Conservation (phyloP, 2,113 vertebrate species). For the Platysteira castanea region DNA sequence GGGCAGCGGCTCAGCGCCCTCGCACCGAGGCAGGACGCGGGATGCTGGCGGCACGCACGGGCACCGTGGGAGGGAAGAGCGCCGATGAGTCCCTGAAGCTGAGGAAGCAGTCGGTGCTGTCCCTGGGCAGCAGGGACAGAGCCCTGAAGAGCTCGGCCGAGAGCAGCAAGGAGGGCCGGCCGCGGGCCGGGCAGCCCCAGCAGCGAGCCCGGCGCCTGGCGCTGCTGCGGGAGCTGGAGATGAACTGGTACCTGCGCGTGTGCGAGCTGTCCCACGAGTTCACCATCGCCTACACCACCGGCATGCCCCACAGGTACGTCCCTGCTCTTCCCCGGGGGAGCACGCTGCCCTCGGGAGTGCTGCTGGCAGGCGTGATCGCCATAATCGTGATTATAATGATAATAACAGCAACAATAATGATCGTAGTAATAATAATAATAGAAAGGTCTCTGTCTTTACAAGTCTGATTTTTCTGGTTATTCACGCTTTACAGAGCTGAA, state of each 20-base stretch:
- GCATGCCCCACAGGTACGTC: constrained; percentile 91
- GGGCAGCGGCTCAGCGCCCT: constrained; percentile 12
- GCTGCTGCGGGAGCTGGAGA: constrained; percentile 86
- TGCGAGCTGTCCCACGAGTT: constrained; percentile 83
- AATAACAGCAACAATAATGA: not conserved
- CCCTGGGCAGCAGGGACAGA: constrained; percentile 67
- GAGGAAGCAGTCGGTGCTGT: constrained; percentile 80
- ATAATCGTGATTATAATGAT: fast-evolving
- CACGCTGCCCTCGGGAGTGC: fast-evolving
- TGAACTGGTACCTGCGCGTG: constrained; percentile 88
- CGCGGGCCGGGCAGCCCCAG: constrained; percentile 10
- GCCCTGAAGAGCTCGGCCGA: constrained; percentile 77
- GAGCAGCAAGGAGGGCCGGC: constrained; percentile 66
- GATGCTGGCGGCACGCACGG: constrained; percentile 88
- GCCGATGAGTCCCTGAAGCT: constrained; percentile 70
- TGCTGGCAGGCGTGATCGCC: fast-evolving
- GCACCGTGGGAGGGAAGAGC: constrained; percentile 71
- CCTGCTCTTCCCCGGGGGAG: fast-evolving
- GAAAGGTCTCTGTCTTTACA: fast-evolving
- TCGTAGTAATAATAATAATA: too few relatives aligned
- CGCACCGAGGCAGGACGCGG: not conserved
- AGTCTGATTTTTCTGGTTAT: not conserved
- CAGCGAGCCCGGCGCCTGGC: constrained; percentile 74
- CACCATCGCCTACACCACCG: constrained; percentile 79
- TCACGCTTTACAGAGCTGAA: fast-evolving